Conservation (phyloP, 2,113 vertebrate species). For the Mixornis gularis region DNA sequence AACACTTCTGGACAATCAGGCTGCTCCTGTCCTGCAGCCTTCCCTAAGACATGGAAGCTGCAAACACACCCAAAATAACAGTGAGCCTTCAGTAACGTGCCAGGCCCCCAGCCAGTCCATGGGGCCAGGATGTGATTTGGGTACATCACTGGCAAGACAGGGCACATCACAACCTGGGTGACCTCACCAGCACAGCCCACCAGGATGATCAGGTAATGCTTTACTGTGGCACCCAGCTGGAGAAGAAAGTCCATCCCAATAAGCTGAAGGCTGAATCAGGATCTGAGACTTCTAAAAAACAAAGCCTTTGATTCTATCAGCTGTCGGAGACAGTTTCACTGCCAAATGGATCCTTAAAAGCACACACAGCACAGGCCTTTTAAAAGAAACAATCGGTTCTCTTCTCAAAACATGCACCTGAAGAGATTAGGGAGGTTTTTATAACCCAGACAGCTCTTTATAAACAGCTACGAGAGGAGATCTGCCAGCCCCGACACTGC, state of each 20-base stretch:
- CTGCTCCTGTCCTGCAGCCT: not conserved
- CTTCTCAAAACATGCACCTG: not conserved
- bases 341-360: not conserved
- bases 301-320: not conserved
- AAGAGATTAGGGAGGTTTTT: not conserved
- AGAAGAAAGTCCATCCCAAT: not conserved
- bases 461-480: not conserved
- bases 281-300: not conserved
- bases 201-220: accelerated
- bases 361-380: not conserved
- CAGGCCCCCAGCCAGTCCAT: not conserved
- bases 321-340: not conserved
- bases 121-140: not conserved
- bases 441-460: not conserved
- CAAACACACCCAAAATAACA: not conserved
- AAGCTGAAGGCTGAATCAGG: not conserved
- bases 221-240: not conserved
- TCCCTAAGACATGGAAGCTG: not conserved
- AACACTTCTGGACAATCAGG: not conserved
- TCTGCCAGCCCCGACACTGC: not conserved
- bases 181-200: not conserved
- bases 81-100: accelerated
- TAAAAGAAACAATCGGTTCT: not conserved
- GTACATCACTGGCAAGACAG: accelerated
- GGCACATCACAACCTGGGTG: accelerated